These are phyloP conservation scores for Gambusia holbrooki DNA, from an alignment of 2,113 vertebrate genomes.

Conservation along the genomic window DNA sequence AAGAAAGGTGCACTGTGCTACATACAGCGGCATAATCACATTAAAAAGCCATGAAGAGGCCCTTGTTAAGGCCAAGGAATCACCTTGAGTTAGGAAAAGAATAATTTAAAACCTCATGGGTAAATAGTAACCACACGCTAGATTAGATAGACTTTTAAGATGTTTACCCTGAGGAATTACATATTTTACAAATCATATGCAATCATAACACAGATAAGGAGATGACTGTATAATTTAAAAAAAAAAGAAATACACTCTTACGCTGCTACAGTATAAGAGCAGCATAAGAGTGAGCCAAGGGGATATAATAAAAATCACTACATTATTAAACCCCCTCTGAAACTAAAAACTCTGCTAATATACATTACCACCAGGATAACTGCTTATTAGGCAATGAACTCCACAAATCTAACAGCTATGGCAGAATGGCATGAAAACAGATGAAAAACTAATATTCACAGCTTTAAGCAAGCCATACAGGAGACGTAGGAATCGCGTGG, in stretches of 20 bases:
- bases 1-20: conserved; percentile 50
- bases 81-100: conserved; percentile 63
- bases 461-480: no score
- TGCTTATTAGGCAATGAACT: no score
- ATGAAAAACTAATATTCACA: no score
- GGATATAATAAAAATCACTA: no score
- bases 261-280: not conserved
- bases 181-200: conserved; percentile 5
- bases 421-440: no score
- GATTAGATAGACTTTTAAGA: conserved; percentile 14
- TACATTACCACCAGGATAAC: no score
- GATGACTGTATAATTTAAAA: not conserved
- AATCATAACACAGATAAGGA: conserved; percentile 1
- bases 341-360: no score
- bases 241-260: not conserved
- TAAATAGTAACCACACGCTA: conserved; percentile 33
- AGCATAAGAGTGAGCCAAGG: not conserved
- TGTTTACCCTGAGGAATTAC: conserved; percentile 13
- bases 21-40: conserved; percentile 69
- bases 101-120: conserved; percentile 53
- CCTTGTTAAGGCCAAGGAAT: conserved; percentile 67
- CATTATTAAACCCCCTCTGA: no score
- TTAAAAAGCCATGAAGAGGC: conserved; percentile 73
- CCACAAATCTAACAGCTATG: no score
- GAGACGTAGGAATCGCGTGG: no score